Evolutionary conservation across 1,140 invertebrate genomes (phyloP).

Genomic region (Phortica variegata): DNA sequence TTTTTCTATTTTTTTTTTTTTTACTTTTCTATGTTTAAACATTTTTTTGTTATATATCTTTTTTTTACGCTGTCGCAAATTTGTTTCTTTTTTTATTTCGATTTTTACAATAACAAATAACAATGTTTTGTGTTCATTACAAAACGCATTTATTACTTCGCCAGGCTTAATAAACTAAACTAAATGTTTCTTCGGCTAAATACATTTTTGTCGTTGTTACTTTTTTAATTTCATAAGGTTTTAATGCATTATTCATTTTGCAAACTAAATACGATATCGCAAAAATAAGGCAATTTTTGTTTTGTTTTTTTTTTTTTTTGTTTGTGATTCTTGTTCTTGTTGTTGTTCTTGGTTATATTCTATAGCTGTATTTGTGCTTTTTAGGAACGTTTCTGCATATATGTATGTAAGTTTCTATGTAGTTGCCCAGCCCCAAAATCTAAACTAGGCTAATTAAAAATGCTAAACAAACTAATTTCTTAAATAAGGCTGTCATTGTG

Average conservation of each 20-base stretch:
- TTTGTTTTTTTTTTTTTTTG: constrained; percentile 8
- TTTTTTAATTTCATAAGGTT: no score
- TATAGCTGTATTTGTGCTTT: constrained; percentile 20
- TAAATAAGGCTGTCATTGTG: constrained; percentile 48
- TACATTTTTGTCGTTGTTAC: no score
- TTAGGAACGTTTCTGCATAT: constrained; percentile 50
- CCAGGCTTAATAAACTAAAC: no score
- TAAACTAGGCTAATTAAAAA: constrained; percentile 39
- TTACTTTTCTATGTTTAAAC: no score
- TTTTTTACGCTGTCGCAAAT: no score
- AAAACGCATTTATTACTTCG: no score
- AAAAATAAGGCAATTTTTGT: constrained; percentile 45
- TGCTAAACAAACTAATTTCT: constrained; percentile 45
- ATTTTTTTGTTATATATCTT: constrained; percentile 2
- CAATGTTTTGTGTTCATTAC: no score
- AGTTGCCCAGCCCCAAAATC: constrained; percentile 26
- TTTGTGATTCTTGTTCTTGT: constrained; percentile 1
- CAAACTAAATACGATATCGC: constrained; percentile 44
- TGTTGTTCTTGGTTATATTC: constrained; percentile 9
- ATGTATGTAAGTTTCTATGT: no score
- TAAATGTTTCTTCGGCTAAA: no score
- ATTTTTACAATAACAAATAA: no score
- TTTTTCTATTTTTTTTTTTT: no score
- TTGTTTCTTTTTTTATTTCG: neutral
- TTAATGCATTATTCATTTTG: no score